phyloP scores from a whole-genome alignment of 2,888 invertebrate species.

The Helobdella robusta region DNA sequence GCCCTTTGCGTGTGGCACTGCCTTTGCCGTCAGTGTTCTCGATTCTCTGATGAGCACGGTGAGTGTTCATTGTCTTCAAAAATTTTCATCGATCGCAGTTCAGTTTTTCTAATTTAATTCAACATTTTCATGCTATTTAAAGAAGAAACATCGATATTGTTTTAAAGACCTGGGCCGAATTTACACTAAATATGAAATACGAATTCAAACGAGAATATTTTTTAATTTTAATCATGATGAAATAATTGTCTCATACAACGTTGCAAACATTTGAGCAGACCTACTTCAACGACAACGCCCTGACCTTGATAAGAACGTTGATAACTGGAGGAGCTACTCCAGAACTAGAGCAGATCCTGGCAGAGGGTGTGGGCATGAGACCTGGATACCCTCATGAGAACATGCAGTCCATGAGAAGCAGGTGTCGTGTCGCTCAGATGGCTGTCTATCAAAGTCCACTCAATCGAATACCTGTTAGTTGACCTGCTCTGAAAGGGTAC shows the following conservation, averaged over 20 bases:
- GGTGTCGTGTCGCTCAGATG: slow-evolving; percentile 95
- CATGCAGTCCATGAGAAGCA: slow-evolving; percentile 85
- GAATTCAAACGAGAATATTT: neutral
- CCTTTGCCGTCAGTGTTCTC: slow-evolving; percentile 98
- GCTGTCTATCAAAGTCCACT: slow-evolving; percentile 92
- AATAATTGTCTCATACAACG: neutral
- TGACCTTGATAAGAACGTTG: slow-evolving; percentile 93
- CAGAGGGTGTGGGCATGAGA: slow-evolving; percentile 94
- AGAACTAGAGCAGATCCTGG: slow-evolving; percentile 93
- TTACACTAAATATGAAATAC: no score
- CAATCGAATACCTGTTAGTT: slow-evolving; percentile 72
- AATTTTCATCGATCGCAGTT: neutral
- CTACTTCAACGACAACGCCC: slow-evolving; percentile 99
- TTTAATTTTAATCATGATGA: neutral
- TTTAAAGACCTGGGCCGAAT: no score
- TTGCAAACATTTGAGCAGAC: slow-evolving; percentile 59
- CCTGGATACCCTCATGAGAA: slow-evolving; percentile 95
- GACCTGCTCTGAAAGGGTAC: no score
- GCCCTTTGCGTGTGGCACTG: slow-evolving; percentile 99
- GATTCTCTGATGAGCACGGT: slow-evolving; percentile 99
- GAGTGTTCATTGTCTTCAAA: slow-evolving; percentile 47
- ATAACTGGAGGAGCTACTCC: slow-evolving; percentile 99
- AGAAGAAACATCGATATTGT: neutral
- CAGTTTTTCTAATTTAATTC: no score
- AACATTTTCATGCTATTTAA: no score